Conservation (phyloP, 1,140 invertebrate species). For the Triops longicaudatus region DNA sequence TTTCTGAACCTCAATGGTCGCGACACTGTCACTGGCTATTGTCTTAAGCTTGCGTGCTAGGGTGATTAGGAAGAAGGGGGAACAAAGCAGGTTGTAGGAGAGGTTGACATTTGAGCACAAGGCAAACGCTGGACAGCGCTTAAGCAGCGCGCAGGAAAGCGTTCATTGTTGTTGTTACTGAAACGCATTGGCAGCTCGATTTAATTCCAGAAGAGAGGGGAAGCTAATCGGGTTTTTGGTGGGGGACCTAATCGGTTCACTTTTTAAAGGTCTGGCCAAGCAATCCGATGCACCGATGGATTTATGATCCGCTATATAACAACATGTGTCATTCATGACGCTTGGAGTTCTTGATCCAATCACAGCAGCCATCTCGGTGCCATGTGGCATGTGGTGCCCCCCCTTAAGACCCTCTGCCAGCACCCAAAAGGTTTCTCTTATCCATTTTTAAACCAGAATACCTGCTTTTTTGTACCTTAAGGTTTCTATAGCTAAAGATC, state of each 20-base stretch:
- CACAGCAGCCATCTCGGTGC: slow-evolving; percentile 9
- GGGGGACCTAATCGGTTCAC: background rate
- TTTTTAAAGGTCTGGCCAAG: background rate
- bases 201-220: background rate
- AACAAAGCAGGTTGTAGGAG: too few relatives aligned
- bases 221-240: too few relatives aligned
- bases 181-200: background rate
- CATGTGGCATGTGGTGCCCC: background rate
- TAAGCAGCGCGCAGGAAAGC: background rate
- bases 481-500: background rate
- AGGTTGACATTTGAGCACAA: too few relatives aligned
- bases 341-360: slow-evolving; percentile 8
- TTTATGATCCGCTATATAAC: slow-evolving; percentile 8
- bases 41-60: background rate
- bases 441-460: background rate
- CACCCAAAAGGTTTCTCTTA: background rate
- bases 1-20: background rate
- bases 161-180: background rate
- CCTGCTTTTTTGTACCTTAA: background rate
- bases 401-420: background rate
- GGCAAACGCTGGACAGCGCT: background rate
- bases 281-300: background rate
- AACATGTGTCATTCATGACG: slow-evolving; percentile 15
- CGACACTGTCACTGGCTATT: background rate
- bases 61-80: background rate